A percentile compares a stretch with the other conserved stretches of the same genome.
Evolutionary conservation across 2,888 invertebrate genomes (phyloP).

Genomic region (Microctonus brassicae): DNA sequence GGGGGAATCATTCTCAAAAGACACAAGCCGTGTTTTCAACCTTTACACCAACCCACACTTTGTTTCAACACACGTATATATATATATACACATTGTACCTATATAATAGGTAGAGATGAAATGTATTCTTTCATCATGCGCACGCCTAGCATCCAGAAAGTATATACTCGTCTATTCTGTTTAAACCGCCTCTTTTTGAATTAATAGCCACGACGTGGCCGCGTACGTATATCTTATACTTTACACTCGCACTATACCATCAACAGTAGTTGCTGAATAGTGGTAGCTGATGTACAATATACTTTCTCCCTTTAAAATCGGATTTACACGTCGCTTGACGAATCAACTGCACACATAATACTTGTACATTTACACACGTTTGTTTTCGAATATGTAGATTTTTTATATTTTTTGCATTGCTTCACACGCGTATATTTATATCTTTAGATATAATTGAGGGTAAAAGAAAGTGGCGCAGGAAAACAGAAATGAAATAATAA

Average conservation of each 20-base stretch:
- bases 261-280: too few species aligned
- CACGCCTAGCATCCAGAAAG: background rate
- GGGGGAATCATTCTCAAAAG: conserved; percentile 36
- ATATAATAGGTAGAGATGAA: background rate
- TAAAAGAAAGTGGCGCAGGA: background rate
- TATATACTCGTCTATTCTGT: conserved; percentile 43
- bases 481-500: background rate
- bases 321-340: conserved; percentile 51
- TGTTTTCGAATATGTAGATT: too few species aligned
- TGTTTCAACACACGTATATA: too few species aligned
- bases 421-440: background rate
- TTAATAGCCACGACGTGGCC: conserved; percentile 46
- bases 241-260: too few species aligned
- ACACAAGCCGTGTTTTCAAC: background rate
- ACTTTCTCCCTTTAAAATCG: conserved; percentile 42
- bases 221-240: conserved; percentile 18
- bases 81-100: too few species aligned
- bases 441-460: background rate
- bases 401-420: too few species aligned
- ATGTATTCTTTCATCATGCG: conserved; percentile 7
- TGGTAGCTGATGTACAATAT: too few species aligned
- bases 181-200: conserved; percentile 47
- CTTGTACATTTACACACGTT: background rate
- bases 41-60: background rate
- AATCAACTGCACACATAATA: conserved; percentile 40